Evolutionary conservation across 1,140 invertebrate species (phyloP), one percentile per base, ranked within the genome.

Genomic region (Contarinia nasturtii): DNA sequence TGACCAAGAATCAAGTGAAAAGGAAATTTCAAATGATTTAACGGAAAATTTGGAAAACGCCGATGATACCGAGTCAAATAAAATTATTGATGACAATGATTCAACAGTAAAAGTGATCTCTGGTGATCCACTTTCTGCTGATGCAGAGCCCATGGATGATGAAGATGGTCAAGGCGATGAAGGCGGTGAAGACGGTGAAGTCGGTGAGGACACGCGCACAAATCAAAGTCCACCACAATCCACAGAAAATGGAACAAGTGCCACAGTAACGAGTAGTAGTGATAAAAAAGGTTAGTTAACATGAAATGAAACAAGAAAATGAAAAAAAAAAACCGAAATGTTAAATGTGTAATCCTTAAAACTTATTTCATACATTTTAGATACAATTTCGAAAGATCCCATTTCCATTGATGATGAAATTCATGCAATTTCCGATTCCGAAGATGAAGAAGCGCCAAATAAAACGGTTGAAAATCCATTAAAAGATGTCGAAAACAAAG

Each of bases 141-240:
- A 51, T 17, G 58, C 59, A 55, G 50, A 64, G 2, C 52, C 53
- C 33, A 60, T 57, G 3, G 60, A 57, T 33, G 55, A 54, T 19
- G 56, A 54, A 45, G 62, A 63, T 22, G 52, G 57, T 18, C 51
- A 49, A 46, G 49, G 51, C 37, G 55, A 50, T 19, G 59, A 63
- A 52, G 53, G 65, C 15, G 50, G 49, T 44, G 58, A 52, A 5
- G 56, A 52, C 37, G 48, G 52, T 46, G 56, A 52, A 20, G 57
- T 61, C 49, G 55, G 57, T 12, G 59, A 64, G 34, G 62, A 67
- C 49, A 52, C 50, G 1, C 41, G 51, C 48, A 52, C 54, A 33
- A 51, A 54, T 49, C 54, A 52, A 40, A 54, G 48, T 15, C 27
- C 17, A 18, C 38, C 10, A 47, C 33, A 17, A 43, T 2, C 51